Conservation (phyloP, 2,113 vertebrate genomes). For the Lophius piscatorius region DNA sequence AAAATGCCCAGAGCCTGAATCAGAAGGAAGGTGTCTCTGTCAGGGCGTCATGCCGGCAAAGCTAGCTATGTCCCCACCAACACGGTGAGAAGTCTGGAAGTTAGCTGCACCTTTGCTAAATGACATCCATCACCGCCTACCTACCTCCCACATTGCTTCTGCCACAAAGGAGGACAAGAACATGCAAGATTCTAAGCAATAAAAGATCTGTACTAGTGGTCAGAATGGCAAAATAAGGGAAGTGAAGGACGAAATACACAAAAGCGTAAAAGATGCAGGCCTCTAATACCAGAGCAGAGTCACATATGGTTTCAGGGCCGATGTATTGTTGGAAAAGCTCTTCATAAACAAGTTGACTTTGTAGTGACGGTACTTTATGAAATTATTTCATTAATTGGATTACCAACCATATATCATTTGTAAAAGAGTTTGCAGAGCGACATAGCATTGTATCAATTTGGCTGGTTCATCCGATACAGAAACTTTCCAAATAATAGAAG, state of each 20-base stretch:
- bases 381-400: too few relatives aligned
- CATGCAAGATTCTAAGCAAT: not conserved
- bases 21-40: conserved; percentile 34
- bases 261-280: not conserved
- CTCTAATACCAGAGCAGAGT: too few relatives aligned
- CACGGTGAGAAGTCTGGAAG: conserved; percentile 18
- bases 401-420: too few relatives aligned
- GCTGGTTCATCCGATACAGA: too few relatives aligned
- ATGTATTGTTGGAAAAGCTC: too few relatives aligned
- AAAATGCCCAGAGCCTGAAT: conserved; percentile 48
- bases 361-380: too few relatives aligned
- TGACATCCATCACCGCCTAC: not conserved
- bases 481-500: too few relatives aligned
- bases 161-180: conserved; percentile 3
- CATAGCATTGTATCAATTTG: too few relatives aligned
- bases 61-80: not conserved
- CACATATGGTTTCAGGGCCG: too few relatives aligned
- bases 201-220: not conserved
- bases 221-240: not conserved
- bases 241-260: not conserved
- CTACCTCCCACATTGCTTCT: conserved; percentile 5
- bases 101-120: conserved; percentile 8
- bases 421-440: too few relatives aligned
- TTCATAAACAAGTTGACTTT: too few relatives aligned
- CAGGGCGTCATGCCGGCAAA: not conserved